Base-by-base conservation (phyloP, 2,797 vertebrate genomes). In the Eulemur albifrons region DNA sequence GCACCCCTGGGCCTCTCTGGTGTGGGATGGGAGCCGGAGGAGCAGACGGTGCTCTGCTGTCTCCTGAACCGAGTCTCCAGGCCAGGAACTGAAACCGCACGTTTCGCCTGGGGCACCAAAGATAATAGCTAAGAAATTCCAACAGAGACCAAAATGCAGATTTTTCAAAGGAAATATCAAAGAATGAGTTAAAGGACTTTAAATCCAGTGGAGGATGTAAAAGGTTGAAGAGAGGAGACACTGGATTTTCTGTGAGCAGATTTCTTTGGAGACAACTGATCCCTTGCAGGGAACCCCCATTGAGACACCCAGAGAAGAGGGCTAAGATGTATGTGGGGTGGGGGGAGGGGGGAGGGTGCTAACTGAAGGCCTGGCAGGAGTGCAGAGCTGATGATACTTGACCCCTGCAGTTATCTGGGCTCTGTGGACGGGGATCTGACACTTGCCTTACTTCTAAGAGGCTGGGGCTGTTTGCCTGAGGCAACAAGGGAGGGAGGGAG, bases 151-250 rank as follows among this genome's bases (percentile, higher is more conserved):
- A 65, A 92, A 95, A 94, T 84, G 72, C 48, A 95, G 92, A 50
- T 79, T 73, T 85, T 96, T 93, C 94, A 97, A 92, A 96, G 75
- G 61, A 80, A 82, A 88, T 95, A 90, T 95, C 85, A 97, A 97
- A 94, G 82, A 92, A 90, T 48, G 4, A 77, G 59, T 93, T 87
- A 93, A 96, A 97, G 63, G 88, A 67, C 73, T 95, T 83, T 81
- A 94, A 90, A 90, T 88, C 81, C 43, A 79, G 95, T 94, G 32
- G 70, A 96, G n/a, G 61, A 73, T 73, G 48, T 93, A 38, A 97
- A 92, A 96, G 48, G 21, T 63, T 83, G 69, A 92, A 48, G 43
- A 93, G 27, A 94, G 43, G 70, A 48, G 67, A 84, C 59, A 69
- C 50, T 35, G 65, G 52, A n/a, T 84, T 93, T 97, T 94, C 86